Evolutionary conservation across 1,140 invertebrate genomes (phyloP).

Genomic region (Cydia splendana): DNA sequence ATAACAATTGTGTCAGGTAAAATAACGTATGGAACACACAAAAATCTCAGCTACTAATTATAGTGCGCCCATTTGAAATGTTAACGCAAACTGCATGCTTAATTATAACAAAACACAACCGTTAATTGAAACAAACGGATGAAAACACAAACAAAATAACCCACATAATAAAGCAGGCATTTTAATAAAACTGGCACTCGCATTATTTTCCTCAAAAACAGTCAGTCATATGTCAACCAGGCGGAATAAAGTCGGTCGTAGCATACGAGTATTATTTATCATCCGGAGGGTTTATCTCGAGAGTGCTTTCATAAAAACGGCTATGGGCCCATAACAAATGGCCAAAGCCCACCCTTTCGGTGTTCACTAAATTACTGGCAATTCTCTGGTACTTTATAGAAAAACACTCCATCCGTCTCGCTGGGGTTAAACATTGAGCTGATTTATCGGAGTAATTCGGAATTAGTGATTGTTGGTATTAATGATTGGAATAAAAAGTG

Average conservation of each 20-base stretch:
- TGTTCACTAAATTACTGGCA: conserved; percentile 33
- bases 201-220: conserved; percentile 29
- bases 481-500: background rate
- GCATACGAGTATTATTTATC: conserved; percentile 29
- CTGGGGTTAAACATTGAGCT: conserved; percentile 9
- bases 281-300: conserved; percentile 18
- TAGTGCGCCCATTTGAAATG: too few species aligned
- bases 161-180: conserved; percentile 12
- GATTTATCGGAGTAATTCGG: conserved; percentile 19
- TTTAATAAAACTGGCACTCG: background rate
- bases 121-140: background rate
- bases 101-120: too few species aligned
- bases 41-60: too few species aligned
- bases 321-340: conserved; percentile 25
- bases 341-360: conserved; percentile 31
- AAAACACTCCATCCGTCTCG: conserved; percentile 30
- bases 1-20: too few species aligned
- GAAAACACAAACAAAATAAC: background rate
- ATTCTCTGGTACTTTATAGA: conserved; percentile 27
- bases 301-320: conserved; percentile 33
- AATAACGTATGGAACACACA: too few species aligned
- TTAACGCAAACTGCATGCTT: too few species aligned
- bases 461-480: conserved; percentile 5
- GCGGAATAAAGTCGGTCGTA: conserved; percentile 26
- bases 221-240: conserved; percentile 26